Evolutionary conservation across 2,113 vertebrate genomes (phyloP).

Genomic region (Misgurnus mizolepis): DNA sequence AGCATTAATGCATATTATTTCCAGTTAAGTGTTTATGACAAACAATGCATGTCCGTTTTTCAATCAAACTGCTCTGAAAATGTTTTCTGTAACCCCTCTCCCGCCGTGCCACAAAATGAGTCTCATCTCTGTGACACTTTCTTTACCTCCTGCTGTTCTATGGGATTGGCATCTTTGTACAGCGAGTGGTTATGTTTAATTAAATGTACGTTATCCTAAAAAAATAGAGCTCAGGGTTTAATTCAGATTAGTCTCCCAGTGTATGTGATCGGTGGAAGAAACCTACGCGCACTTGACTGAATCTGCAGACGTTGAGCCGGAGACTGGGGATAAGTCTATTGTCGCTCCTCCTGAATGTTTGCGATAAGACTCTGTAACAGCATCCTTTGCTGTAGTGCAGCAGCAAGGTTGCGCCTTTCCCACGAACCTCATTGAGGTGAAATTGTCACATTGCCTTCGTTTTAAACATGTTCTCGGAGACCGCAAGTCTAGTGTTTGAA

Average conservation of each 20-base stretch:
- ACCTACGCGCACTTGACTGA: slow-evolving; percentile 54
- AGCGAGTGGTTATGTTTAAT: slow-evolving; percentile 61
- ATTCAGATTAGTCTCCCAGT: slow-evolving; percentile 67
- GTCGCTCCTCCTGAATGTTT: slow-evolving; percentile 64
- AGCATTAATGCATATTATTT: not conserved
- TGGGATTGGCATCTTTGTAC: slow-evolving; percentile 58
- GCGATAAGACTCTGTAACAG: slow-evolving; percentile 66
- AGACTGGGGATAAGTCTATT: slow-evolving; percentile 69
- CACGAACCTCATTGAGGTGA: slow-evolving; percentile 10
- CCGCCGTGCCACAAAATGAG: slow-evolving; percentile 47
- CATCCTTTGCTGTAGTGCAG: slow-evolving; percentile 18
- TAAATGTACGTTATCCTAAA: slow-evolving; percentile 58
- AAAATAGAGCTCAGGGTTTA: slow-evolving; percentile 58
- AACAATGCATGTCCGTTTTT: not conserved
- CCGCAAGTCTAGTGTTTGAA: not conserved
- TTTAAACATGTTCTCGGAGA: not conserved
- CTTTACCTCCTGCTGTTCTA: slow-evolving; percentile 33
- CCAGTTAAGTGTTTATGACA: slow-evolving; percentile 6
- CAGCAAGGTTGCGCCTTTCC: slow-evolving; percentile 40
- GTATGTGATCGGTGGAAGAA: slow-evolving; percentile 67
- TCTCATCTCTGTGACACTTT: not conserved
- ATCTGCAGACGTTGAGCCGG: slow-evolving; percentile 57
- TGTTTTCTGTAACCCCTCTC: slow-evolving; percentile 3
- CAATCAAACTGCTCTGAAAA: slow-evolving; percentile 23
- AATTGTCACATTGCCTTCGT: slow-evolving; percentile 29